Base-by-base conservation (phyloP, 2,113 vertebrate species). In the Lathamus discolor region DNA sequence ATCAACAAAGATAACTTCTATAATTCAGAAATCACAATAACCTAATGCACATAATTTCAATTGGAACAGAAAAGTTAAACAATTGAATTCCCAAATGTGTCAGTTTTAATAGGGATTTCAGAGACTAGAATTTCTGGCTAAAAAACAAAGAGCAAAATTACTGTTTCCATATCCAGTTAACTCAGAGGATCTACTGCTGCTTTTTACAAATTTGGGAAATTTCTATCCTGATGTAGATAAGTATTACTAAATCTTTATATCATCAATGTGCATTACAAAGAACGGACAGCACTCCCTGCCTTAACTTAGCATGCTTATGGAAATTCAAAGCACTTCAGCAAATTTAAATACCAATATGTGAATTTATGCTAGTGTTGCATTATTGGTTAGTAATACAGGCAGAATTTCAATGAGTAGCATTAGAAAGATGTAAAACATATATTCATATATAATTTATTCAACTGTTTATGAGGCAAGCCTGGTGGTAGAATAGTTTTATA, bases 361-460 rank as follows among this genome's bases (percentile, higher is more conserved):
- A 84, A 49, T 92, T 88, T 75, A 82, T 75, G 17, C 4, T 89
- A 76, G 44, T 73, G 9, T 62, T 79, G 5, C 17, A 44, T 91
- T 91, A 57, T 10, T 80, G 20, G 62, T 49, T 29, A 90, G 31
- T 24, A 83, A 51, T 70, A 51, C 2, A 66, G 12, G 13, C n/a
- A 92, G 52, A 66, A 91, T 52, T 96, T 93, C 61, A 76, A 24
- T 76, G n/a, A 86, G 51, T 43, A 90, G 15, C 62, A 44, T 14
- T 51, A 20, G 8, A 83, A 87, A 62, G 11, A 69, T 24, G 33
- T 57, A 88, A 88, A 86, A 72, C 13, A 64, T 41, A 92, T 59
- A 92, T 64, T 81, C 9, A 93, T 84, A n/a, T 62, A 79, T 88
- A 87, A 95, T 94, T 95, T 80, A 94, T 95, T 92, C 70, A 59